phyloP scores from a whole-genome alignment of 2,888 invertebrate species.

The Formica aserva region DNA sequence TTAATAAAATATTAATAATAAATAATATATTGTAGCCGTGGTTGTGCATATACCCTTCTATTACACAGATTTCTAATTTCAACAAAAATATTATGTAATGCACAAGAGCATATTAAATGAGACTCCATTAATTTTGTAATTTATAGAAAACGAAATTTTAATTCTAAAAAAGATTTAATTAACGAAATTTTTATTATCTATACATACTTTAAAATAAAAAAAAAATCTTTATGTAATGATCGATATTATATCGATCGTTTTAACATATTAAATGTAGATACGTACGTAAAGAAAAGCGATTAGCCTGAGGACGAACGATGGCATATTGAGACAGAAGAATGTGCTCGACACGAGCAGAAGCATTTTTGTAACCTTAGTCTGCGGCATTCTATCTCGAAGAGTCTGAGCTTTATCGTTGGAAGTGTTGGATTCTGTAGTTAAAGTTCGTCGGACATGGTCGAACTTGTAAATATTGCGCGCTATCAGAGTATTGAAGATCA shows the following conservation, averaged over 20 bases:
- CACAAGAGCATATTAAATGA: neutral
- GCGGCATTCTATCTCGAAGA: conserved; percentile 83
- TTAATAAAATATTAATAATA: neutral
- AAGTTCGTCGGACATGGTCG: conserved; percentile 85
- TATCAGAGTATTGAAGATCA: conserved; percentile 91
- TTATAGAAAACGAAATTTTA: neutral
- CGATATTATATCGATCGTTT: neutral
- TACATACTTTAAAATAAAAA: neutral
- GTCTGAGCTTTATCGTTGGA: conserved; percentile 56
- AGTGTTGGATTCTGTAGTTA: conserved; percentile 68
- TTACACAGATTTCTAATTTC: neutral
- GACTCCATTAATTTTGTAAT: neutral
- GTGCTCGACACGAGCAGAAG: conserved; percentile 93
- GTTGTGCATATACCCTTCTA: neutral
- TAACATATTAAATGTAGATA: conserved; percentile 47
- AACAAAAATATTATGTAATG: neutral
- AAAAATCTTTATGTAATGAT: neutral
- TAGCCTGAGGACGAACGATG: conserved; percentile 91
- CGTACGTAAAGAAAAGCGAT: conserved; percentile 89
- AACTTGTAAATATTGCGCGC: conserved; percentile 89
- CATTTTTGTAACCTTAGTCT: conserved; percentile 93
- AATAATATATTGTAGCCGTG: neutral
- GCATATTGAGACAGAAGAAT: conserved; percentile 92
- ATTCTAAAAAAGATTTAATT: conserved; percentile 2
- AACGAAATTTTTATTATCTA: neutral